phyloP scores from a whole-genome alignment of 2,113 vertebrate species.

The Semicossyphus pulcher region DNA sequence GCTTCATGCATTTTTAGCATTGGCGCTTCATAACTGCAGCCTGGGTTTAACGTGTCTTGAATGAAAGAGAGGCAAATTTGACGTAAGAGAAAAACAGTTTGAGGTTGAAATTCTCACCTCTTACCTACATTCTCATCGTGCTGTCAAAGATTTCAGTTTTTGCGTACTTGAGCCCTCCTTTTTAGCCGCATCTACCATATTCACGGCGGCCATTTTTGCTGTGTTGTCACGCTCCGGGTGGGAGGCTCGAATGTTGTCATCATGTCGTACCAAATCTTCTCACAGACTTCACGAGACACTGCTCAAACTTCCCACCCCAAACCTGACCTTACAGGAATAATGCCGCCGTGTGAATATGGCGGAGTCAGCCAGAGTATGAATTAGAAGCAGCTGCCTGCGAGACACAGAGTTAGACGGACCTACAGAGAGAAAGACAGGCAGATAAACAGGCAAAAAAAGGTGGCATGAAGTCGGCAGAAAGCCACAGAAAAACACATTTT shows the following conservation, averaged over 20 bases:
- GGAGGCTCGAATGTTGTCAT: too few species aligned
- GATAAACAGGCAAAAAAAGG: not conserved
- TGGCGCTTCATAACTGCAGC: not conserved
- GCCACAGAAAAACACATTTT: constrained; percentile 11
- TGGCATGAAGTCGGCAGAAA: constrained; percentile 16
- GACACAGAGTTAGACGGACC: too few species aligned
- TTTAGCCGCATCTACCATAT: not conserved
- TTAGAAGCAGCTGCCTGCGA: constrained; percentile 27
- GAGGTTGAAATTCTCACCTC: not conserved
- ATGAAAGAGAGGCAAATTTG: constrained; percentile 7
- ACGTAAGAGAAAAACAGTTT: not conserved
- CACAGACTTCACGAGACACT: too few species aligned
- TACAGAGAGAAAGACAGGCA: not conserved
- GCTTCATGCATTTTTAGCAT: constrained; percentile 16
- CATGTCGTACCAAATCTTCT: too few species aligned
- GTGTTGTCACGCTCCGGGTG: too few species aligned
- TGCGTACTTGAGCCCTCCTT: not conserved
- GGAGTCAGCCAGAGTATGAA: not conserved
- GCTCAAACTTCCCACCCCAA: too few species aligned
- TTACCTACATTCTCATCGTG: not conserved
- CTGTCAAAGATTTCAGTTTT: not conserved
- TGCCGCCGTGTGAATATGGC: too few species aligned
- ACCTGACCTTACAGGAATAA: too few species aligned
- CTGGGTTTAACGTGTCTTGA: constrained; percentile 13
- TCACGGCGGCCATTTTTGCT: too few species aligned